Evolutionary conservation across 2,888 invertebrate species (phyloP).

Genomic region (Phyto melanocephala): DNA sequence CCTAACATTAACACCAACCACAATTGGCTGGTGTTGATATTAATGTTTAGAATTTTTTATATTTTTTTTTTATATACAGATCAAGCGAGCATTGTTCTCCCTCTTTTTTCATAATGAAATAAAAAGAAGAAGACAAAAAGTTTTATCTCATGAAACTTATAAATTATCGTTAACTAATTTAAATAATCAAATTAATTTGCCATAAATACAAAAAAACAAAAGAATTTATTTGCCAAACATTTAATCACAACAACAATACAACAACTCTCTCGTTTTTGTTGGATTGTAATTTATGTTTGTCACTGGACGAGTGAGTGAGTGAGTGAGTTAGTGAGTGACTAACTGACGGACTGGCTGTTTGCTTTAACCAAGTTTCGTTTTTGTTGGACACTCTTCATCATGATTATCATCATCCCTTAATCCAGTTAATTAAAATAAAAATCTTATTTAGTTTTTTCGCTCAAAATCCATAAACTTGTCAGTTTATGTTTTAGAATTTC

Average conservation of each 20-base stretch:
- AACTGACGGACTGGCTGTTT: background rate
- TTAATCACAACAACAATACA: background rate
- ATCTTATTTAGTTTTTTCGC: background rate
- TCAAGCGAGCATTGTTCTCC: background rate
- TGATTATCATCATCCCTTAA: constrained; percentile 1
- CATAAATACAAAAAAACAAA: constrained; percentile 47
- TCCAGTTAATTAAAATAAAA: background rate
- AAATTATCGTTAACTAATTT: constrained; percentile 48
- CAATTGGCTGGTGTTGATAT: background rate
- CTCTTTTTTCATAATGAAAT: background rate
- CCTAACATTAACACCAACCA: constrained; percentile 45
- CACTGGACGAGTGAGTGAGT: background rate
- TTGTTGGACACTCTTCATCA: background rate
- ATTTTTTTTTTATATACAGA: constrained; percentile 7
- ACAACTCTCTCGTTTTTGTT: background rate
- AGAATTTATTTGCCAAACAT: background rate
- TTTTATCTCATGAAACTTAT: constrained; percentile 29
- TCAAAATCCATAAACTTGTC: background rate
- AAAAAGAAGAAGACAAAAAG: background rate
- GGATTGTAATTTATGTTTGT: background rate
- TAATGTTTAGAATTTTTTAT: background rate
- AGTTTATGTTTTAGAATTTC: background rate
- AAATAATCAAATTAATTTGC: constrained; percentile 60
- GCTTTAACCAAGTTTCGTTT: background rate
- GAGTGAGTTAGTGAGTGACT: background rate